Base-by-base conservation (phyloP, 2,113 vertebrate species). In the Deroptyus accipitrinus region DNA sequence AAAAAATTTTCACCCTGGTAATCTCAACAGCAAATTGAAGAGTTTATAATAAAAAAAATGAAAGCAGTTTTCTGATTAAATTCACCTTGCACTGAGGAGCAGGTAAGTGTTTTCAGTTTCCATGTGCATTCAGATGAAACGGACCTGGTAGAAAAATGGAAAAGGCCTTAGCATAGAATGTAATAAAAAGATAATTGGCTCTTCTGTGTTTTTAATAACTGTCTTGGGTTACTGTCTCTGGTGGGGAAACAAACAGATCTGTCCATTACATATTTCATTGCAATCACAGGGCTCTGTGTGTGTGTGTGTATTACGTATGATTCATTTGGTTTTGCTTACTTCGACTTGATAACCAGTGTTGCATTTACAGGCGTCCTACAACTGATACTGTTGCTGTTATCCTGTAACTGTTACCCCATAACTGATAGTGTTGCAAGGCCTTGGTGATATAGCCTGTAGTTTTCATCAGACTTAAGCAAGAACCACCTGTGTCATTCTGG, bases 41-140 rank as follows among this genome's bases (percentile, higher is more conserved):
- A 87, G 62, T 91, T 97, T 91, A 76, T 95, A 82, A 69, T 67
- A 92, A 70, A 94, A 93, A 93, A 95, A 95, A 57, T 92, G 89
- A 94, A 96, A 92, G 81, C 86, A 96, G 91, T 91, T 95, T 95
- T 87, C 91, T 92, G 74, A 95, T 95, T 95, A 94, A 92, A 95
- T 95, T 94, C 89, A 92, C 62, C 35, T 87, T 94, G 84, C 76
- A 49, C 37, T 72, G 81, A 95, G 86, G 70, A 87, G 15, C 66
- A 94, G 91, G 83, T 94, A 67, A 90, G 76, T 19, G 61, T 94
- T 94, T 91, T 91, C 64, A 27, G 76, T 86, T 96, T 95, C 48
- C n/a, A 31, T 64, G 62, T 91, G 69, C 86, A 79, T 72, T 95
- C 84, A 87, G 62, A 49, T 85, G 93, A 90, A 91, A 92, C 9